Evolutionary conservation across 2,113 vertebrate species (phyloP).

Genomic region (Sakesphorus luctuosus): DNA sequence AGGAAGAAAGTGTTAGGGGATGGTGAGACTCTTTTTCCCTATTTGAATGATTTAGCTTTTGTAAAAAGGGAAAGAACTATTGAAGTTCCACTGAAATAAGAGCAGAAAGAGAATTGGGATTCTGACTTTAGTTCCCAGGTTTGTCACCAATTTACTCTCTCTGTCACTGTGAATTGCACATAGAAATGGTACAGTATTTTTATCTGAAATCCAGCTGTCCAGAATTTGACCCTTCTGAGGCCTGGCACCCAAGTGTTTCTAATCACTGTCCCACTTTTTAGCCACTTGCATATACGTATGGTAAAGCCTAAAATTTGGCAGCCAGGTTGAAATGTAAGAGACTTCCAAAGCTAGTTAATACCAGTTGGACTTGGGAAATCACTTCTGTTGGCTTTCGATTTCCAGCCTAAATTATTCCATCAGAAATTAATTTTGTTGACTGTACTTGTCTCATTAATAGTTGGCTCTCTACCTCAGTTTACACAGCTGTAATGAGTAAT

Average conservation of each 20-base stretch:
- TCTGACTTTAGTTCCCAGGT: neutral
- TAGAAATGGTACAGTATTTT: neutral
- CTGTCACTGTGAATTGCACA: neutral
- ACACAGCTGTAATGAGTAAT: slow-evolving; percentile 26
- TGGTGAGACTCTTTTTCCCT: neutral
- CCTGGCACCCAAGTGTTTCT: neutral
- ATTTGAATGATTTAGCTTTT: neutral
- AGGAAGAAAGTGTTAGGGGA: neutral
- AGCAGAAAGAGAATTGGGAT: neutral
- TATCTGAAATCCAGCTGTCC: neutral
- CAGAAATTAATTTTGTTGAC: slow-evolving; percentile 6
- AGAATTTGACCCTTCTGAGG: neutral
- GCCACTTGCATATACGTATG: neutral
- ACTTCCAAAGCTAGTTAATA: neutral
- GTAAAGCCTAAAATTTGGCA: neutral
- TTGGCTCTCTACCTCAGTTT: slow-evolving; percentile 37
- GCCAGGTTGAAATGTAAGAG: neutral
- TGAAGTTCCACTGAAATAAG: neutral
- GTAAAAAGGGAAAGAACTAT: neutral
- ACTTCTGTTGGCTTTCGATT: neutral
- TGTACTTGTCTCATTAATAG: neutral
- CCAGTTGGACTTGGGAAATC: neutral
- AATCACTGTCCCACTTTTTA: neutral
- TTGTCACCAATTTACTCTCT: neutral
- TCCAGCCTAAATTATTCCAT: neutral